Base-by-base conservation (phyloP, 2,888 invertebrate species). In the Adela reaumurella region DNA sequence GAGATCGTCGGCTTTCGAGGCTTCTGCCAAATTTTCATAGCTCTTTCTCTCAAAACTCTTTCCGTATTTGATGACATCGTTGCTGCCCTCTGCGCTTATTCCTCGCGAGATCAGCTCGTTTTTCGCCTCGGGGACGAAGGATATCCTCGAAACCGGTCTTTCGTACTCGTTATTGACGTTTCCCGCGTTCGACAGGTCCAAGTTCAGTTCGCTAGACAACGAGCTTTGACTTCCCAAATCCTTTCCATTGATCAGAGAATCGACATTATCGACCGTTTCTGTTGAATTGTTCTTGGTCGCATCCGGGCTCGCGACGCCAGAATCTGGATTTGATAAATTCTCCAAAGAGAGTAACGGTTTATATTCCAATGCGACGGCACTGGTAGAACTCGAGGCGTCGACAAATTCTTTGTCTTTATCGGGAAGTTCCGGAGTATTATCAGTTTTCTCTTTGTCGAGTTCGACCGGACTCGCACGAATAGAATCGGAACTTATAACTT, bases 381-480 rank as follows among this genome's bases (percentile, higher is more conserved):
- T 61, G 1, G 69, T 68, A 0, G 71, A 67, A 0, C 71, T 64
- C 0, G 65, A 58, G 1, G 60, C 70, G 57, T 81, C 81, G 17
- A 74, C 72, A 51, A 79, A 81, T 52, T 81, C 81, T 50, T 81
- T 74, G 48, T 83, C 82, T 53, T 83, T 83, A 53, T 83, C 81
- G 17, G 74, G 63, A 53, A 80, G 70, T 58, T 83, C 83, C 0
- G 83, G 83, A 0, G 81, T 81, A 56, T 74, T 81, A 51, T 81
- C 84, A 0, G 76, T 65, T 56, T 84, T 84, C 52, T 84, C 84
- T 45, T 74, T 76, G n/a, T 72, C 69, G 42, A 73, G 56, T 20
- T 78, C 74, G 0, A 76, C 70, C 0, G 80, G 79, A 55, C 74
- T 77, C 47, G 74, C 74, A 43, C 76, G 64, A 52, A 77, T 74